A percentile compares a stretch with the other conserved stretches of the same genome.
Evolutionary conservation across 2,797 vertebrate species (phyloP).

Genomic region (Bucorvus abyssinicus): DNA sequence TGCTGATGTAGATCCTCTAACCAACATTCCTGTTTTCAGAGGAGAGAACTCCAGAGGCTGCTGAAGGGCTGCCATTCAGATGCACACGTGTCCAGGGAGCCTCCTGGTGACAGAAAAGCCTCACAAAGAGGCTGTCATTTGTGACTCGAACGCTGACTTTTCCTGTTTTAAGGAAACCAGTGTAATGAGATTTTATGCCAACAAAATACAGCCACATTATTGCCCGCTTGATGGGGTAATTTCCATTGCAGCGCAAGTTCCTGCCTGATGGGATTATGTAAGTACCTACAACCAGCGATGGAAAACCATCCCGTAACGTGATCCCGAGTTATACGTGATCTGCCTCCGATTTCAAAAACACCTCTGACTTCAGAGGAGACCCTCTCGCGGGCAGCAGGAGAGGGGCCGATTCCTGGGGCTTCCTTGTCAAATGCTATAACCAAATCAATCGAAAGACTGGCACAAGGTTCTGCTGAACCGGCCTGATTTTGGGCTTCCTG

Average conservation of each 20-base stretch:
- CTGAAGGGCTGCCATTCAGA: not conserved
- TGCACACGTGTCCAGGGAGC: not conserved
- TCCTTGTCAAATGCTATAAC: not conserved
- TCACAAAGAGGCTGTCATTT: not conserved
- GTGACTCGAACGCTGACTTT: not conserved
- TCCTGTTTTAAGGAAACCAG: not conserved
- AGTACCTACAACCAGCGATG: slow-evolving; percentile 5
- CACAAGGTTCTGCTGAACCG: not conserved
- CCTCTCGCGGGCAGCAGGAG: not conserved
- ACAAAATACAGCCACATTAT: not conserved
- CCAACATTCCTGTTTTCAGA: not conserved
- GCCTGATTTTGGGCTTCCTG: not conserved
- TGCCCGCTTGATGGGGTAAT: slow-evolving; percentile 37
- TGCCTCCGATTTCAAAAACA: not conserved
- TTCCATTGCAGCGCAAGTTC: not conserved
- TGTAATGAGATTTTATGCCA: slow-evolving; percentile 16
- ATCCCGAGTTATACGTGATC: not conserved
- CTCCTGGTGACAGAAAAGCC: not conserved
- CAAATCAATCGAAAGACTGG: not conserved
- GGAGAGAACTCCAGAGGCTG: not conserved
- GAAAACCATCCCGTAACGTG: not conserved
- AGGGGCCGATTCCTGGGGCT: not conserved
- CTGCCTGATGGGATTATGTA: slow-evolving; percentile 33
- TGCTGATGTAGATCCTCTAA: not conserved
- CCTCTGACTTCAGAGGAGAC: not conserved